A percentile compares a stretch with the other conserved stretches of the same genome.
phyloP scores from a whole-genome alignment of 2,888 invertebrate genomes.

The Dimorphilus gyrociliatus region DNA sequence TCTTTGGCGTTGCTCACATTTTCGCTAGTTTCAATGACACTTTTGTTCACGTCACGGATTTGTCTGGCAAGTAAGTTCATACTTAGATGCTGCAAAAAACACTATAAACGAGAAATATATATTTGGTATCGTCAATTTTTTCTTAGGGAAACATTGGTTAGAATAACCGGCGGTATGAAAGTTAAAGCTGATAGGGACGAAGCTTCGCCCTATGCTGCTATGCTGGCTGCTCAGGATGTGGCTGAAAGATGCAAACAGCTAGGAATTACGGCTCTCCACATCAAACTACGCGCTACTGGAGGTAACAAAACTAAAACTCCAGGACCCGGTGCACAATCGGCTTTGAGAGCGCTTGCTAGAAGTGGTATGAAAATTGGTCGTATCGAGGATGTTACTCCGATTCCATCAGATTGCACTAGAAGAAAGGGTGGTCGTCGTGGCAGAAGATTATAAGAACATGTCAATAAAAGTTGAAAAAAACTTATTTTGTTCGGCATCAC shows the following conservation, averaged over 20 bases:
- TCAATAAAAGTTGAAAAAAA: too few species aligned
- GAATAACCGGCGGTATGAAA: constrained; percentile 87
- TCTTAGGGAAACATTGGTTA: constrained; percentile 44
- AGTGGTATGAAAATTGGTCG: constrained; percentile 99
- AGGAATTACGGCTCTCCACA: constrained; percentile 93
- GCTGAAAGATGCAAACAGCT: constrained; percentile 93
- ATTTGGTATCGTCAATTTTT: background rate
- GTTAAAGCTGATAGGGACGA: constrained; percentile 99
- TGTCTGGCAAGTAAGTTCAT: constrained; percentile 69
- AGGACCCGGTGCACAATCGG: constrained; percentile 91
- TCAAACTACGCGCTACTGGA: constrained; percentile 92
- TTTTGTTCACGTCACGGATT: constrained; percentile 97
- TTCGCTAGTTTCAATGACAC: constrained; percentile 99
- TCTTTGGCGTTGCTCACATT: constrained; percentile 98
- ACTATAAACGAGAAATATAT: too few species aligned
- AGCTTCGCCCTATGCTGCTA: constrained; percentile 98
- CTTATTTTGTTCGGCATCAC: too few species aligned
- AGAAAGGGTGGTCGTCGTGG: constrained; percentile 99
- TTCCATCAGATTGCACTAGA: constrained; percentile 95
- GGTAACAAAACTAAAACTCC: constrained; percentile 91
- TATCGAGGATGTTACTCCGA: constrained; percentile 94
- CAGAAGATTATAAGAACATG: constrained; percentile 66
- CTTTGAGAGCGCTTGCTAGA: constrained; percentile 89
- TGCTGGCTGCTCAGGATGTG: constrained; percentile 99
- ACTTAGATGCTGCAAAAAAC: background rate